Evolutionary conservation across 1,140 invertebrate genomes (phyloP), one percentile per base, ranked within the genome.

Genomic region (Orchestia grillus): DNA sequence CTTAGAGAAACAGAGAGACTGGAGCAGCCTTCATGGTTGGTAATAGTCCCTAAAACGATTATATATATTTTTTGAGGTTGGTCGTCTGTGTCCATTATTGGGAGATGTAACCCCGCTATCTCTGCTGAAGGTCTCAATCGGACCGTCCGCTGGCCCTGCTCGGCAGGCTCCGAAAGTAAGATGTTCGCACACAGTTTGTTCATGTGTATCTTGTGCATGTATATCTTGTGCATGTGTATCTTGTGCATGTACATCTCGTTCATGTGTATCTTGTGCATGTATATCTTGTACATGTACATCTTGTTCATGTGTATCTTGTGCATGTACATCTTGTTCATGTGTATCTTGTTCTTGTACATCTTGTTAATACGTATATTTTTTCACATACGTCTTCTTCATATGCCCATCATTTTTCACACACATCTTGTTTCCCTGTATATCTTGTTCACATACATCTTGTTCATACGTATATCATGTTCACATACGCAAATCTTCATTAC

Each of bases 21-120:
- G 36, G 92, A 94, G 44, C 92, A 45, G 44, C 43, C 43, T 45
- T 94, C 92, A 94, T 94, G 92, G 43, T 47, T 47, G 92, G 92
- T 94, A 94, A 94, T 94, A 94, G 92, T 94, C 92, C 92, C 92
- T 94, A 94, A 94, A 94, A 94, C 92, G 92, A 94, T 94, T 94
- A 94, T 94, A 94, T 94, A 94, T 94, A 94, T 94, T 94, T 88
- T 94, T 94, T 94, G 92, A 94, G 92, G 92, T n/a, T 44, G 92
- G 92, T 94, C 92, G 92, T 94, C 47, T 94, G 92, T 40, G 92
- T 94, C 92, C 92, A 94, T 94, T 94, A 94, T 94, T 94, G 92
- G 92, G 40, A 94, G 92, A 40, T 94, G 44, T 94, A 94, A 44
- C 92, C n/a, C 92, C 92, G 88, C 88, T 44, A 41, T 90, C 88